Percentiles rank a stretch among this genome's conserved stretches.
Conservation (phyloP, 2,113 vertebrate species). For the Sander lucioperca region DNA sequence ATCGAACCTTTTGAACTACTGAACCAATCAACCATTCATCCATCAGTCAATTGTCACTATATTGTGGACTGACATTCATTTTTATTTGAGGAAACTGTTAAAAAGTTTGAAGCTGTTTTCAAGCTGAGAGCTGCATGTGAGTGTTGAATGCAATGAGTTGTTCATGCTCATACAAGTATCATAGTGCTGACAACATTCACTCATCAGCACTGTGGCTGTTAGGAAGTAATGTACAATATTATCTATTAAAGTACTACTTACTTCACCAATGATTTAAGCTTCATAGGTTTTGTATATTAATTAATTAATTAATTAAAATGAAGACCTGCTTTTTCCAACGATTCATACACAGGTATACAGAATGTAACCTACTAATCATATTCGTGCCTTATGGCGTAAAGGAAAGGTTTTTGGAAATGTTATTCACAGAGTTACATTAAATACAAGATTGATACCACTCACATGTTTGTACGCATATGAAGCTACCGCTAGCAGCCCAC, state of each 20-base stretch:
- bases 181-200: slow-evolving; percentile 23
- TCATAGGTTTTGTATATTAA: not conserved
- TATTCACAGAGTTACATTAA: not conserved
- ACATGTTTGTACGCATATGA: not conserved
- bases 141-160: slow-evolving; percentile 33
- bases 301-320: too few relatives aligned
- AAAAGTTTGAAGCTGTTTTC: slow-evolving; percentile 1
- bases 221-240: not conserved
- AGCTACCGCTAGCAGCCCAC: not conserved
- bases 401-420: not conserved
- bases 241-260: not conserved
- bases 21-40: slow-evolving; percentile 42
- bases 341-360: not conserved
- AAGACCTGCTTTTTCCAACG: not conserved
- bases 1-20: slow-evolving; percentile 40
- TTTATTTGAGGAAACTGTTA: slow-evolving; percentile 9
- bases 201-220: slow-evolving; percentile 9
- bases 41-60: slow-evolving; percentile 41
- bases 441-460: not conserved
- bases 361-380: not conserved
- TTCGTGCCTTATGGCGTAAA: not conserved
- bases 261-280: not conserved
- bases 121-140: slow-evolving; percentile 30
- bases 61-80: slow-evolving; percentile 14
- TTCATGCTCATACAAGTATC: slow-evolving; percentile 21